A percentile compares a stretch with the other conserved stretches of the same genome.
phyloP scores from a whole-genome alignment of 2,888 invertebrate genomes.

The Nymphalis polychloros region DNA sequence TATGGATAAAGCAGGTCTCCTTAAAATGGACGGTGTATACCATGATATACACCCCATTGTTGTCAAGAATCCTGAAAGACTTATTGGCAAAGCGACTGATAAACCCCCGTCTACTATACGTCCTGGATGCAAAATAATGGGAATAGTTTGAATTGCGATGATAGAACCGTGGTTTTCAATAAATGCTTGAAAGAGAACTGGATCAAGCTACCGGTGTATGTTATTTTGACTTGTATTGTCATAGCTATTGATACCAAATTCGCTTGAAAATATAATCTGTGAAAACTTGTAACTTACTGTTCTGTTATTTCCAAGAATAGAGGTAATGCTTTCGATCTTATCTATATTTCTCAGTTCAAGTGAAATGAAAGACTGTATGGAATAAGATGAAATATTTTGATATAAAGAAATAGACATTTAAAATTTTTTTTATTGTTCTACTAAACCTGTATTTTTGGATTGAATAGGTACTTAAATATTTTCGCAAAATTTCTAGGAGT shows the following conservation, averaged over 20 bases:
- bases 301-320: constrained; percentile 20
- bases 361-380: constrained; percentile 11
- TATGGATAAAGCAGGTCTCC: constrained; percentile 36
- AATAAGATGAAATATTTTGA: not conserved
- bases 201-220: constrained; percentile 19
- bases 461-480: no score
- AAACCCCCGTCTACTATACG: constrained; percentile 42
- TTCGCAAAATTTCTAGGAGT: no score
- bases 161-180: constrained; percentile 32
- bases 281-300: constrained; percentile 4
- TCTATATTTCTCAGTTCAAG: constrained; percentile 21
- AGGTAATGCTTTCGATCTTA: constrained; percentile 18
- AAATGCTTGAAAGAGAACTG: constrained; percentile 28
- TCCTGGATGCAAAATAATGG: constrained; percentile 42
- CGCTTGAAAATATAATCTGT: not conserved
- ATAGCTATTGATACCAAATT: constrained; percentile 1
- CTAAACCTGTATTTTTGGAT: no score
- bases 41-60: constrained; percentile 47
- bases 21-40: constrained; percentile 38
- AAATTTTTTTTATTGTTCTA: no score
- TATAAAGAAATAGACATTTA: not conserved
- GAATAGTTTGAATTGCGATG: constrained; percentile 42
- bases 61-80: constrained; percentile 47
- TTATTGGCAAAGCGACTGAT: constrained; percentile 57
- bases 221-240: constrained; percentile 3